Conservation (phyloP, 2,113 vertebrate species). For the Mobula hypostoma region DNA sequence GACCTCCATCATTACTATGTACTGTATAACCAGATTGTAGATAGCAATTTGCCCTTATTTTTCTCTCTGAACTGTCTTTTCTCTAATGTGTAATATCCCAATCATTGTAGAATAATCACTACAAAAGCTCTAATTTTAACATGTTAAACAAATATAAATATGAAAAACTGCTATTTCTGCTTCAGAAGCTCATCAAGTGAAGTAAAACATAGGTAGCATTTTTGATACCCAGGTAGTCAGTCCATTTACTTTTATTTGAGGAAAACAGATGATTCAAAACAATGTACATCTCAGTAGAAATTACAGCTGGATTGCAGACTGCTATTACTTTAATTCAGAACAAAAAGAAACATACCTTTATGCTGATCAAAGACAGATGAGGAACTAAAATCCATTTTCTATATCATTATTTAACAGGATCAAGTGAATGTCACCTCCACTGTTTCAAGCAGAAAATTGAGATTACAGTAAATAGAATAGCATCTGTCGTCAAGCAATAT, state of each 20-base stretch:
- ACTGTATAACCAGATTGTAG: neutral
- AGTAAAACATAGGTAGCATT: neutral
- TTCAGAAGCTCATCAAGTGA: neutral
- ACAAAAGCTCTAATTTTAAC: neutral
- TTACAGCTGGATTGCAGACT: conserved; percentile 21
- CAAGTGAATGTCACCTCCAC: conserved; percentile 44
- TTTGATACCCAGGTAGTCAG: neutral
- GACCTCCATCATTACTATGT: neutral
- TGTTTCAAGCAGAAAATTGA: conserved; percentile 44
- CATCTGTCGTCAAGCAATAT: conserved; percentile 40
- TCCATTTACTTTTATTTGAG: conserved; percentile 28
- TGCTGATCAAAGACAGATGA: conserved; percentile 75
- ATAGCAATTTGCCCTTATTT: neutral
- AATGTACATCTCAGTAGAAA: conserved; percentile 50
- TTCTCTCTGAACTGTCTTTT: neutral
- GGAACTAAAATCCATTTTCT: conserved; percentile 75
- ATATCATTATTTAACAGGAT: conserved; percentile 47
- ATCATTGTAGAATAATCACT: neutral
- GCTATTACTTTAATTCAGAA: neutral
- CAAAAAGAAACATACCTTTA: conserved; percentile 63
- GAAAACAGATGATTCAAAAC: conserved; percentile 39
- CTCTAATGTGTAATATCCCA: neutral
- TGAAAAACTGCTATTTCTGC: neutral
- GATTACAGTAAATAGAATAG: conserved; percentile 41
- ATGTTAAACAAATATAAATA: neutral